A percentile compares a stretch with the other conserved stretches of the same genome.
phyloP scores from a whole-genome alignment of 2,113 vertebrate species.

The Crypturellus undulatus region DNA sequence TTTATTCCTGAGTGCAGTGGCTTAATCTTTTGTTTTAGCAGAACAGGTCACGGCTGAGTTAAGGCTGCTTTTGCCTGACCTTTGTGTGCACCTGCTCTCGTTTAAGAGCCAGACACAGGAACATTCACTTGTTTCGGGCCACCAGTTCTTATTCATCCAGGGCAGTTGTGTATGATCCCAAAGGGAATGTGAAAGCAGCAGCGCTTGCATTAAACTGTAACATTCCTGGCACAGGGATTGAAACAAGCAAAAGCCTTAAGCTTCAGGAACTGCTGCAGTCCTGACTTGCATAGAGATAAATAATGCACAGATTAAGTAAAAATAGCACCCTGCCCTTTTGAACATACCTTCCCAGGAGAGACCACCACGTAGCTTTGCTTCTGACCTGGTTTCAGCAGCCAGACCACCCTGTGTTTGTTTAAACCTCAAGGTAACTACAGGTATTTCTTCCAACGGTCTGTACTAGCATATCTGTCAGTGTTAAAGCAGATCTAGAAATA shows the following conservation, averaged over 20 bases:
- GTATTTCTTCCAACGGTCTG: background rate
- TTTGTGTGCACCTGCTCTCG: background rate
- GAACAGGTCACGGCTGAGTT: background rate
- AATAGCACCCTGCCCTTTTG: background rate
- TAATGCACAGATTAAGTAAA: background rate
- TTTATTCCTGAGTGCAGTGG: background rate
- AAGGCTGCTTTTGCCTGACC: background rate
- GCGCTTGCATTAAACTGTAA: background rate
- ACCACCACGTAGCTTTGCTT: background rate
- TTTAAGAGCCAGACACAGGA: background rate
- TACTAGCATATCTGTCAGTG: background rate
- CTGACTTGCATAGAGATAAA: background rate
- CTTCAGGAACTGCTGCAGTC: background rate
- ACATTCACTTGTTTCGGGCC: background rate
- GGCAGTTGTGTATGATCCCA: background rate
- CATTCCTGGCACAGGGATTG: background rate
- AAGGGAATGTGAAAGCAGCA: background rate
- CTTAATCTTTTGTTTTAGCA: background rate
- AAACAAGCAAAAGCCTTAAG: background rate
- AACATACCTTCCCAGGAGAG: background rate
- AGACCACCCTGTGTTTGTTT: background rate
- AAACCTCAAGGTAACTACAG: background rate
- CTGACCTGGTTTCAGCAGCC: background rate
- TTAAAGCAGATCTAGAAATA: background rate
- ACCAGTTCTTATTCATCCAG: rapidly evolving